These are phyloP conservation scores for Brachycybe producta DNA, from an alignment of 2,888 invertebrate genomes.

Conservation along the genomic window DNA sequence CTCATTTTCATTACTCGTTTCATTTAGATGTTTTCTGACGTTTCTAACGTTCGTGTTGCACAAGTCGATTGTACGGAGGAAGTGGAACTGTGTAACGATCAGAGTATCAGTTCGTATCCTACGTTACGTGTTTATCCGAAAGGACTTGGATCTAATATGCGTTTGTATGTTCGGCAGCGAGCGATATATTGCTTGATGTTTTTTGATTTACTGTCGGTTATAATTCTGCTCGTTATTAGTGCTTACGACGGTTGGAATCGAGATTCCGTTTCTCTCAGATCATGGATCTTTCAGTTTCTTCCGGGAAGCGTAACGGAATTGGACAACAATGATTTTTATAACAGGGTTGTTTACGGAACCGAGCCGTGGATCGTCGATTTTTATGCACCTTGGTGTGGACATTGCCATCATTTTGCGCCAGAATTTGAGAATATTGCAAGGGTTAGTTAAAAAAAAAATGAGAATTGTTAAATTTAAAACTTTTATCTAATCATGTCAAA, in stretches of 20 bases:
- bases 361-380: constrained; percentile 41
- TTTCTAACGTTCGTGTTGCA: constrained; percentile 44
- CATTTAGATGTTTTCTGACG: constrained; percentile 37
- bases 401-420: constrained; percentile 51
- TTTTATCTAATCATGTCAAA: too few relatives aligned
- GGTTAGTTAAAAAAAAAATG: constrained; percentile 34
- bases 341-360: constrained; percentile 38
- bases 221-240: constrained; percentile 30
- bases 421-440: constrained; percentile 50
- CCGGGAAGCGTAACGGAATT: constrained; percentile 44
- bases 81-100: constrained; percentile 42
- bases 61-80: constrained; percentile 53
- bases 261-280: constrained; percentile 46
- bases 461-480: not conserved
- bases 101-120: constrained; percentile 52
- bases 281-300: constrained; percentile 50
- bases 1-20: not conserved
- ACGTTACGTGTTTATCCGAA: constrained; percentile 51
- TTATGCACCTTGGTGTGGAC: constrained; percentile 41
- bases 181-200: not conserved
- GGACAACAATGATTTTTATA: constrained; percentile 36
- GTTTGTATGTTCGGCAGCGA: not conserved
- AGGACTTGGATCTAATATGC: too few relatives aligned
- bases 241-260: constrained; percentile 47
- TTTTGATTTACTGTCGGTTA: not conserved